Evolutionary conservation across 2,888 invertebrate species (phyloP).

Genomic region (Lysandra coridon): DNA sequence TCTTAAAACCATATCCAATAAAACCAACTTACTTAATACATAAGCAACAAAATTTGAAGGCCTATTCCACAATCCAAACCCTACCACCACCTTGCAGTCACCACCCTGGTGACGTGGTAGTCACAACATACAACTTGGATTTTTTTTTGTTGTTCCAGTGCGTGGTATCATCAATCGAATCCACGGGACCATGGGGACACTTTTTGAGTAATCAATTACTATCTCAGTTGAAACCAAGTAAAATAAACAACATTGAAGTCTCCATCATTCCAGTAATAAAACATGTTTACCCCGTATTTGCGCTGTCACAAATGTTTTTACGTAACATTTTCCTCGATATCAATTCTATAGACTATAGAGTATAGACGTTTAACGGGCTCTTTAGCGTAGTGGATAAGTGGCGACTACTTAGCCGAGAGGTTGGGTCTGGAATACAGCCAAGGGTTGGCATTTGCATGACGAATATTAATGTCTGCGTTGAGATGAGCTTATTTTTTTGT

Average conservation of each 20-base stretch:
- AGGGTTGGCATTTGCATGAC: slow-evolving; percentile 14
- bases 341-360: neutral
- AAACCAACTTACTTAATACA: no score
- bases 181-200: no score
- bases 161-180: no score
- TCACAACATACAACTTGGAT: no score
- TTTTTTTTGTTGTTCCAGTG: no score
- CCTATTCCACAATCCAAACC: no score
- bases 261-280: slow-evolving; percentile 7
- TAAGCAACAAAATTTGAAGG: no score
- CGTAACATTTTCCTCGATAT: slow-evolving; percentile 20
- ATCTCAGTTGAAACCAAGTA: neutral
- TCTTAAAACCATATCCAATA: neutral
- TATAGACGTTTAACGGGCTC: slow-evolving; percentile 7
- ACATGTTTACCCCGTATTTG: slow-evolving; percentile 8
- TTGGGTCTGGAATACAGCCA: slow-evolving; percentile 23
- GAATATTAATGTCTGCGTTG: slow-evolving; percentile 26
- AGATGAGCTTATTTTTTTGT: slow-evolving; percentile 23
- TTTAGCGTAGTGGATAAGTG: slow-evolving; percentile 23
- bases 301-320: slow-evolving; percentile 5
- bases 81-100: no score
- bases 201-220: no score
- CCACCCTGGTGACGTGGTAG: no score
- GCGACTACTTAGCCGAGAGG: slow-evolving; percentile 17
- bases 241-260: neutral